These are phyloP conservation scores for Balanococcus diminutus DNA, from an alignment of 2,888 invertebrate species.

Conservation along the genomic window DNA sequence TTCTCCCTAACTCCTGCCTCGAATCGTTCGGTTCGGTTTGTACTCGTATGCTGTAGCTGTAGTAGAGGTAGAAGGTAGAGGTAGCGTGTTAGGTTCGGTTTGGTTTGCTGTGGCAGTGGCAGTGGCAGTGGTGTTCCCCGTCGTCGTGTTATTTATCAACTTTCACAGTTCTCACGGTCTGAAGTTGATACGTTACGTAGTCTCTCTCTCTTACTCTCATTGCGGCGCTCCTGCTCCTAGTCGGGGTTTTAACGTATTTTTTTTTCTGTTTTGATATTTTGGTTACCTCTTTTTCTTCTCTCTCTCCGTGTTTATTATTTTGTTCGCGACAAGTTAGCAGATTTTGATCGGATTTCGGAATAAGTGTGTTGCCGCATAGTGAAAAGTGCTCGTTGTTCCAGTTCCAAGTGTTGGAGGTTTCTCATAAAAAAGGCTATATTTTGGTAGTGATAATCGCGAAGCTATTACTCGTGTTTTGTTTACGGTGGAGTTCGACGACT, in stretches of 20 bases:
- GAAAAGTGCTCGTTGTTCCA: not conserved
- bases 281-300: not conserved
- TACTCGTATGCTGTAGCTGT: not conserved
- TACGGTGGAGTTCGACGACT: not conserved
- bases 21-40: slow-evolving; percentile 14
- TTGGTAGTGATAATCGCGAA: too few species aligned
- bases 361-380: too few species aligned
- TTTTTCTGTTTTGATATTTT: too few species aligned
- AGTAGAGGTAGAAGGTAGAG: not conserved
- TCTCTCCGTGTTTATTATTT: not conserved
- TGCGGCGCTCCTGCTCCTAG: not conserved
- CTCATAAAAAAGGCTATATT: not conserved
- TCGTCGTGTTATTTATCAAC: slow-evolving; percentile 46
- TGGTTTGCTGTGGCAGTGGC: not conserved
- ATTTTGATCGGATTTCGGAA: too few species aligned
- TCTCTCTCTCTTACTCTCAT: not conserved
- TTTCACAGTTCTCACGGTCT: slow-evolving; percentile 52
- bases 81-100: not conserved
- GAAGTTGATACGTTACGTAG: slow-evolving; percentile 42
- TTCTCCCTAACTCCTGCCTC: slow-evolving; percentile 42
- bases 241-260: slow-evolving; percentile 47
- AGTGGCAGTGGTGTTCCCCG: slow-evolving; percentile 10
- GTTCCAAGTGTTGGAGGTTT: too few species aligned
- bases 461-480: too few species aligned
- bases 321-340: too few species aligned